Evolutionary conservation across 2,888 invertebrate genomes (phyloP).

Genomic region (Nudaria mundana): DNA sequence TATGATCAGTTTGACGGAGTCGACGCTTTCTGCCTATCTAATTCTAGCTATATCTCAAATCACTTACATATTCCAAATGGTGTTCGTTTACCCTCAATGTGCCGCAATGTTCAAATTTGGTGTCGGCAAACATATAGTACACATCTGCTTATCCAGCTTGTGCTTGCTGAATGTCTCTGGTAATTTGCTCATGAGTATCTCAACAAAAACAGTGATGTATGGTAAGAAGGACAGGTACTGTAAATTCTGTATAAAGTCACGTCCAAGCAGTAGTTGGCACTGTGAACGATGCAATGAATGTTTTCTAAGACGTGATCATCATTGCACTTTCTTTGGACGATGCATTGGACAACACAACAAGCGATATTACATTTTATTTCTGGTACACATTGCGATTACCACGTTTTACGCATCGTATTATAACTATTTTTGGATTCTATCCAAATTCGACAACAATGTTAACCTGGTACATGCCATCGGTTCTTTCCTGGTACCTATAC

Average conservation of each 20-base stretch:
- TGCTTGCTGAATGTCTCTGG: constrained; percentile 56
- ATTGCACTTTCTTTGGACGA: constrained; percentile 90
- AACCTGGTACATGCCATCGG: constrained; percentile 34
- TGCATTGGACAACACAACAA: constrained; percentile 92
- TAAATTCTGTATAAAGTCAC: constrained; percentile 84
- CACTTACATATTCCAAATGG: constrained; percentile 44
- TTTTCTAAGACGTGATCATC: constrained; percentile 90
- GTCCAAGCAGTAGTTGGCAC: constrained; percentile 91
- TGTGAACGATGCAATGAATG: constrained; percentile 90
- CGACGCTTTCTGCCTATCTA: constrained; percentile 7
- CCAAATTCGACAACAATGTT: constrained; percentile 36
- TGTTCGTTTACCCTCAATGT: constrained; percentile 45
- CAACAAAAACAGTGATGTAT: constrained; percentile 43
- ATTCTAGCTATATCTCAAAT: constrained; percentile 49
- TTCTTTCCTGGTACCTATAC: constrained; percentile 45
- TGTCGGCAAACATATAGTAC: constrained; percentile 33
- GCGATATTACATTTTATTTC: constrained; percentile 88
- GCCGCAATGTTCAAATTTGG: constrained; percentile 37
- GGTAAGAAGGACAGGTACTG: constrained; percentile 80
- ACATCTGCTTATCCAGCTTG: constrained; percentile 41
- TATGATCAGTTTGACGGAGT: neutral
- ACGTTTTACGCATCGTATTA: constrained; percentile 84
- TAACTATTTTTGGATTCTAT: constrained; percentile 83
- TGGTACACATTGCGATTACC: constrained; percentile 85
- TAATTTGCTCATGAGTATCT: constrained; percentile 52